Evolutionary conservation across 2,797 vertebrate genomes (phyloP).

Genomic region (Eremophila alpestris): DNA sequence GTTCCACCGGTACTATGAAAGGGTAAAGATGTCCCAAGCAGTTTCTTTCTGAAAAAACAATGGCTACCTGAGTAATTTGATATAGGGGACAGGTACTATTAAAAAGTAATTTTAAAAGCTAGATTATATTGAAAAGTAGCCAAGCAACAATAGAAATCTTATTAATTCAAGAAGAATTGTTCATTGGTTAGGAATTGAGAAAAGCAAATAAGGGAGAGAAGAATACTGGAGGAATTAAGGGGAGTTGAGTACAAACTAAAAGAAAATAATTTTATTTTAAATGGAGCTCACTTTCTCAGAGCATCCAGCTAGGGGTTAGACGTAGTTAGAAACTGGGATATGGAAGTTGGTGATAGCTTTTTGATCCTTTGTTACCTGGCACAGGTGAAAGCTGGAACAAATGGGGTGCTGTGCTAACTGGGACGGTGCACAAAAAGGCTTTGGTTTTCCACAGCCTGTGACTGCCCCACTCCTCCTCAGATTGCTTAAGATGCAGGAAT

Average conservation of each 20-base stretch:
- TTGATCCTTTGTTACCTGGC: background rate
- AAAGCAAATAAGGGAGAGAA: background rate
- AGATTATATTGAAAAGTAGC: background rate
- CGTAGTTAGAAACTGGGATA: background rate
- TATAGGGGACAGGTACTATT: background rate
- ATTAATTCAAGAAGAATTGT: background rate
- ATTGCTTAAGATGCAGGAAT: background rate
- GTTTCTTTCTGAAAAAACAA: background rate
- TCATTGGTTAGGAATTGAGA: background rate
- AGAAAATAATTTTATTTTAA: background rate
- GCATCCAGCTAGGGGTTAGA: background rate
- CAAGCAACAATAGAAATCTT: background rate
- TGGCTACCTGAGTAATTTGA: background rate
- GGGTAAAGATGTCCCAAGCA: background rate
- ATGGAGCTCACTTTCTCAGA: background rate
- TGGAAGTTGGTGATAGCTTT: background rate
- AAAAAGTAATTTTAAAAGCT: background rate
- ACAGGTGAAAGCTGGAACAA: background rate
- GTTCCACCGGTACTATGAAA: background rate
- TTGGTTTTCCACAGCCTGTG: background rate
- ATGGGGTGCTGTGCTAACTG: background rate
- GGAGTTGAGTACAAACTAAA: background rate
- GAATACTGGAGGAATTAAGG: background rate
- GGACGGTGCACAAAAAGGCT: background rate
- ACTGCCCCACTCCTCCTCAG: fast-evolving